Base-by-base conservation (phyloP, 2,888 invertebrate genomes). In the Hesperia comma region DNA sequence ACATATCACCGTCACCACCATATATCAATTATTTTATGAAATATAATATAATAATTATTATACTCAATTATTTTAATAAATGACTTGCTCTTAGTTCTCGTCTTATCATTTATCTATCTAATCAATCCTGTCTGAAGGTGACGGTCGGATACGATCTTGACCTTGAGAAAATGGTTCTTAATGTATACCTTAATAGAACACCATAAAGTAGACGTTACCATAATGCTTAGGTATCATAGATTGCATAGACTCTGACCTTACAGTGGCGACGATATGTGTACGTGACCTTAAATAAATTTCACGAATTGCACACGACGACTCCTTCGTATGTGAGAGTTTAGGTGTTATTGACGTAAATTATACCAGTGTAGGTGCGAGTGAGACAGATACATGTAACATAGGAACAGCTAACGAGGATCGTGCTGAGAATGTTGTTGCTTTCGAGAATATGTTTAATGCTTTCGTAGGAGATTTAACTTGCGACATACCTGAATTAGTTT, bases 211-310 rank as follows among this genome's bases (percentile, higher is more conserved):
- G 32, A 62, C 32, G 54, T 17, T 58, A 17, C 26, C 17, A 33
- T 32, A 53, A 41, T 40, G 41, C 33, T 43, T 10, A 17, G n/a
- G n/a, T n/a, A n/a, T 43, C 32, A n/a, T 19, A 26, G 17, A 51
- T 60, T 66, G 41, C 64, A 66, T 60, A 66, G 17, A 43, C 17
- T 53, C 33, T 60, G 58, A 66, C 58, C 58, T 66, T 60, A 53
- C 51, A 53, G 43, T 60, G n/a, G 53, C 64, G 53, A 66, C 64
- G 43, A 58, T 64, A 58, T 58, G 58, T 43, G 53, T 66, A 41
- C 26, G 43, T 55, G 64, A 64, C 64, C 64, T 58, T 64, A 63
- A 49, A 63, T 49, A 57, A 57, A 63, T 63, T 63, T 63, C 56
- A 49, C 37, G 57, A 49, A 57, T 40, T 63, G 26, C 63, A 32